These are phyloP conservation scores for Psittacula cyanocephala DNA, from an alignment of 2,113 vertebrate genomes.

Conservation along the genomic window DNA sequence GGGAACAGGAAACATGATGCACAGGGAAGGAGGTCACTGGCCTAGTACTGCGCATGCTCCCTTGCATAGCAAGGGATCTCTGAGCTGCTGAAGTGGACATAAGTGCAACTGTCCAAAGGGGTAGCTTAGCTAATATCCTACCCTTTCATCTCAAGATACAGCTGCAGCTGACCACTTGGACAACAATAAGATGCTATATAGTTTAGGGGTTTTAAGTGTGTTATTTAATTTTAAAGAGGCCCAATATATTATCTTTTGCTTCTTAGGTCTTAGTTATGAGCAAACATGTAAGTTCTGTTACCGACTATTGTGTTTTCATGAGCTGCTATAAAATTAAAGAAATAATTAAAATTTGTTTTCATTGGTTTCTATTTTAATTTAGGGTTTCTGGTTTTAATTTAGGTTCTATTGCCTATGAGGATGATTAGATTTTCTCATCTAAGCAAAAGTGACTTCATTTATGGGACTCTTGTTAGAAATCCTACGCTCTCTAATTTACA, in stretches of 20 bases:
- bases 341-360: background rate
- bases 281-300: background rate
- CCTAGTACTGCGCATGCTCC: background rate
- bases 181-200: background rate
- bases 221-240: background rate
- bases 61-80: background rate
- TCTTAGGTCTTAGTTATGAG: background rate
- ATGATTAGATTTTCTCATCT: background rate
- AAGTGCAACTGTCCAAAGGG: background rate
- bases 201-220: background rate
- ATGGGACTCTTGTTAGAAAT: background rate
- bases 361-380: background rate
- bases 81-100: background rate
- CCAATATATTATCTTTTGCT: background rate
- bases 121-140: background rate
- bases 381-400: background rate
- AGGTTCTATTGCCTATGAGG: background rate
- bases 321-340: background rate
- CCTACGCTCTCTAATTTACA: background rate
- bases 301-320: background rate
- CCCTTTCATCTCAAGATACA: background rate
- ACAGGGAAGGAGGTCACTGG: fast-evolving
- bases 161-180: background rate
- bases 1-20: background rate
- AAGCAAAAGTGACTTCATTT: background rate